Conservation (phyloP, 2,113 vertebrate genomes). For the Melozone crissalis region DNA sequence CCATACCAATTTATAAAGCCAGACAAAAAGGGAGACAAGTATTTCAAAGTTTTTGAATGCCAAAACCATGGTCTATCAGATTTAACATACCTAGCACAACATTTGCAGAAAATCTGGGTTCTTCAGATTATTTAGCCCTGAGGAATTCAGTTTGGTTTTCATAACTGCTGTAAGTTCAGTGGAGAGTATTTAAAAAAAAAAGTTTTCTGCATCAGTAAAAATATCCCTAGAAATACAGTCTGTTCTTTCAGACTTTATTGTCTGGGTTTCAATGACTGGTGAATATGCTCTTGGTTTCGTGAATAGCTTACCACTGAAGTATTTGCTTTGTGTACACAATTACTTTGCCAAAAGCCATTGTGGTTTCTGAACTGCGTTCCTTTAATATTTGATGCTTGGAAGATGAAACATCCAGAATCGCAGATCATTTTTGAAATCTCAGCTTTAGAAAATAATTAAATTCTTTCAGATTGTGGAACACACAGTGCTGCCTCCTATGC, state of each 20-base stretch:
- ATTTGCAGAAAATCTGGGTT: background rate
- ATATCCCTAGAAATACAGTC: background rate
- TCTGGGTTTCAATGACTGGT: background rate
- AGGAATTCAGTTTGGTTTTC: background rate
- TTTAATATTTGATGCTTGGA: background rate
- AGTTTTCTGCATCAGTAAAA: background rate
- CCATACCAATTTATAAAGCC: background rate
- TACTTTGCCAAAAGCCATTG: background rate
- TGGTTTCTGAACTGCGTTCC: background rate
- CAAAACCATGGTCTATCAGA: background rate
- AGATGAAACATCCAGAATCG: background rate
- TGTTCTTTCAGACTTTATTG: background rate
- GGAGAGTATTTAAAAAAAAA: background rate
- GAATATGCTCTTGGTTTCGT: background rate
- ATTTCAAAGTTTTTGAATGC: background rate
- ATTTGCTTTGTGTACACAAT: background rate
- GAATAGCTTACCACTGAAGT: background rate
- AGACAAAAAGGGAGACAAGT: background rate
- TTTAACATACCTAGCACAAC: background rate
- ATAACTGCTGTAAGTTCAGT: background rate
- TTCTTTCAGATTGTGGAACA: background rate
- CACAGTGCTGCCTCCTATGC: background rate
- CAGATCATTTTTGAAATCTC: background rate
- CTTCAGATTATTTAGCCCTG: background rate
- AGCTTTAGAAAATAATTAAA: background rate